Evolutionary conservation across 2,113 vertebrate species (phyloP).

Genomic region (Uropsilus gracilis): DNA sequence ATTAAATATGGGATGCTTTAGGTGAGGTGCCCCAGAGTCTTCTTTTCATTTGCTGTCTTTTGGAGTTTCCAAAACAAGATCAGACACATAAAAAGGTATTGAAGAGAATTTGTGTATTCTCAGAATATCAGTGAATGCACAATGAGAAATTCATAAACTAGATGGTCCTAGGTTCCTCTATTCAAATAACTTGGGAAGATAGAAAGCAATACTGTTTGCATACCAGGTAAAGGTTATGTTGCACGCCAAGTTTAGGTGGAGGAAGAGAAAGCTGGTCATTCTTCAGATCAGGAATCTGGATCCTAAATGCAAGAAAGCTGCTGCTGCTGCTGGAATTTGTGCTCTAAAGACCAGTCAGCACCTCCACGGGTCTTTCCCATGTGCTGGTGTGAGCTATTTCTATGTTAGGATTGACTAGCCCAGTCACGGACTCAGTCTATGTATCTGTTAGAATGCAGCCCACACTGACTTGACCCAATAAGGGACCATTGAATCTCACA

Average conservation of each 20-base stretch:
- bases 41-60: background rate
- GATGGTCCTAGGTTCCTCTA: background rate
- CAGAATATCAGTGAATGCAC: background rate
- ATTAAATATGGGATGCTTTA: background rate
- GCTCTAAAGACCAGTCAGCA: background rate
- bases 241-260: background rate
- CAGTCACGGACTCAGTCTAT: background rate
- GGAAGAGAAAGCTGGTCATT: background rate
- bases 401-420: background rate
- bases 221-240: background rate
- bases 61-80: background rate
- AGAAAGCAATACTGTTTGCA: background rate
- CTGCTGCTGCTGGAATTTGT: background rate
- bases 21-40: background rate
- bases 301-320: background rate
- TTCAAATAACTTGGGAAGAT: background rate
- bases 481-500: background rate
- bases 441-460: background rate
- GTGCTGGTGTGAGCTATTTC: background rate
- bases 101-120: background rate
- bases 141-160: background rate
- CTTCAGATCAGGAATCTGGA: background rate
- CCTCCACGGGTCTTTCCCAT: background rate
- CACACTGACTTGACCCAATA: background rate
- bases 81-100: background rate